A percentile compares a stretch with the other conserved stretches of the same genome.
phyloP scores from a whole-genome alignment of 30 jellyfish, hydroid and myxozoan species.

The Clytia hemisphaerica region DNA sequence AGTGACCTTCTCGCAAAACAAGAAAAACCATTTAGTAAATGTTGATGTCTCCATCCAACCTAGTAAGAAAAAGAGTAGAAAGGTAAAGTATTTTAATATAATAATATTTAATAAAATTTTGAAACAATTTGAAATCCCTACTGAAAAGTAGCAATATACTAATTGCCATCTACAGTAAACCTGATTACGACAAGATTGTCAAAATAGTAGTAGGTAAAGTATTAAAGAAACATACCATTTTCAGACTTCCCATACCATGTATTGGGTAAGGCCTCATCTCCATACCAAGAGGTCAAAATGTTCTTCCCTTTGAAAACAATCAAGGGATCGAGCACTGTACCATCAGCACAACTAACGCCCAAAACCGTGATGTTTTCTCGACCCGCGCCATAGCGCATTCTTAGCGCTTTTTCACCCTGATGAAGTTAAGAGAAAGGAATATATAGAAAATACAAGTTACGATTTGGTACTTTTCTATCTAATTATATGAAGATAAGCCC shows the following conservation, averaged over 20 bases:
- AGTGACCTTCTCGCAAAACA: constrained; percentile 14
- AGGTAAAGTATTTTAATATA: no score
- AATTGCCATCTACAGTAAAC: no score
- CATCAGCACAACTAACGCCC: constrained; percentile 27
- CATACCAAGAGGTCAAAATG: not conserved
- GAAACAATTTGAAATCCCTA: no score
- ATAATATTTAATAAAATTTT: no score
- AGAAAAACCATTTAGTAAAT: constrained; percentile 20
- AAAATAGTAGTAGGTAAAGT: no score
- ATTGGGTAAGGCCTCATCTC: constrained; percentile 10
- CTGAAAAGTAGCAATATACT: no score
- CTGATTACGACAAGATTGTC: no score
- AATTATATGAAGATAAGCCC: no score
- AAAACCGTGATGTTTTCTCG: constrained; percentile 16
- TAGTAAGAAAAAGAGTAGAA: no score
- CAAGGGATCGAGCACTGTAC: constrained; percentile 13
- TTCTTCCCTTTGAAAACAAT: constrained; percentile 23
- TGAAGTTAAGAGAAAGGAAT: not conserved
- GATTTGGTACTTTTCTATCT: no score
- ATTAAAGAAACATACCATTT: no score
- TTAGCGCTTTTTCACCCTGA: not conserved
- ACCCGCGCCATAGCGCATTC: constrained; percentile 13
- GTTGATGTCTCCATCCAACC: constrained; percentile 38
- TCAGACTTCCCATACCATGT: constrained; percentile 37
- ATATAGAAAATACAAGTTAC: no score